Conservation (phyloP, 2,797 vertebrate species). For the Micropoecilia bifurca region DNA sequence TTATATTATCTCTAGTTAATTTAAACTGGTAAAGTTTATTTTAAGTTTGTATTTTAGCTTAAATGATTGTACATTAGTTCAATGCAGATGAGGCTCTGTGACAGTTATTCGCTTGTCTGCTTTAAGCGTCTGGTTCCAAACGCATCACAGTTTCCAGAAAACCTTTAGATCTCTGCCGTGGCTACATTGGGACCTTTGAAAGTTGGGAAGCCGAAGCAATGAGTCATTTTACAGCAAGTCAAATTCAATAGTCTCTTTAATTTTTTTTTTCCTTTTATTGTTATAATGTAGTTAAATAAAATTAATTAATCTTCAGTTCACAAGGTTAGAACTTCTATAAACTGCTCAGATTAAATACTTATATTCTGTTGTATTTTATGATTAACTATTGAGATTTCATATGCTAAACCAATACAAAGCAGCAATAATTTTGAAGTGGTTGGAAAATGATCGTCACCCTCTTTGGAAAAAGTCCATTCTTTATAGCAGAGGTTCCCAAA, state of each 20-base stretch:
- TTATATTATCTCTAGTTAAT: background rate
- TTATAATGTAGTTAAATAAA: background rate
- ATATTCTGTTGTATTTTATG: background rate
- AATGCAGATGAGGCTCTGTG: background rate
- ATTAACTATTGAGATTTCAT: background rate
- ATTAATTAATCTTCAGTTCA: background rate
- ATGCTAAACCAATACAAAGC: background rate
- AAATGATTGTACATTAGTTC: background rate
- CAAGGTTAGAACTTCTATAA: background rate
- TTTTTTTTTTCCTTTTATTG: background rate
- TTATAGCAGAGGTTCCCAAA: background rate
- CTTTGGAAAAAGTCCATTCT: background rate
- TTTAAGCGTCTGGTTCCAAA: constrained; percentile 20
- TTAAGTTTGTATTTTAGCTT: background rate
- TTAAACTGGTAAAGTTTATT: background rate
- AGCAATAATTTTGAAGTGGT: background rate
- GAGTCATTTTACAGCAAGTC: constrained; percentile 31
- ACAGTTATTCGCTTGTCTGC: background rate
- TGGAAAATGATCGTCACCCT: background rate
- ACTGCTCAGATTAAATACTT: background rate
- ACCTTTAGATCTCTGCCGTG: constrained; percentile 13
- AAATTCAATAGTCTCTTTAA: constrained; percentile 7
- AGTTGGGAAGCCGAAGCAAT: constrained; percentile 38
- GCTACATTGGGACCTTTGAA: constrained; percentile 23
- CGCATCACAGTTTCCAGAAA: constrained; percentile 13